These are phyloP conservation scores for Eledona agricola DNA, from an alignment of 2,888 invertebrate genomes.

Conservation along the genomic window DNA sequence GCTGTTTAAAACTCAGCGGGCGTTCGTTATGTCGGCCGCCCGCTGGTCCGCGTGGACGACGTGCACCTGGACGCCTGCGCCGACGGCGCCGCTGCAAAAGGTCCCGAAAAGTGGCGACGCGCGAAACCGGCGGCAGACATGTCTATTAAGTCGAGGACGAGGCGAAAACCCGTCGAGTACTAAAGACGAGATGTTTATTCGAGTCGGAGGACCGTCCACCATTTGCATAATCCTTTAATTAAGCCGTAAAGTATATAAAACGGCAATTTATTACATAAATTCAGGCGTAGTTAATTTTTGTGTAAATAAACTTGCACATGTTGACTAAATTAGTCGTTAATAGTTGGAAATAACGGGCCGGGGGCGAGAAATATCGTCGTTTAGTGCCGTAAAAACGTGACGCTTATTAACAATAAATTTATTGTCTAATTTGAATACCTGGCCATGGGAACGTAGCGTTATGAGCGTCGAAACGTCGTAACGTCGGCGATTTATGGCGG, in stretches of 20 bases:
- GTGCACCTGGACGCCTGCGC: conserved; percentile 35
- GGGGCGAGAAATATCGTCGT: conserved; percentile 39
- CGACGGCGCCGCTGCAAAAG: conserved; percentile 17
- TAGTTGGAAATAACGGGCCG: conserved; percentile 38
- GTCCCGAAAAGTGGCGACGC: too few species aligned
- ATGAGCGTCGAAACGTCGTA: conserved; percentile 23
- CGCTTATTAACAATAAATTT: conserved; percentile 39
- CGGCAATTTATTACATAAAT: conserved; percentile 41
- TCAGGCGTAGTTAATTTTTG: conserved; percentile 38
- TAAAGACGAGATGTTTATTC: conserved; percentile 28
- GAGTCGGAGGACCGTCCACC: conserved; percentile 29
- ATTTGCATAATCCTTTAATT: conserved; percentile 42
- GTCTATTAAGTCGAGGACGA: conserved; percentile 17
- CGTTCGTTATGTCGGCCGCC: conserved; percentile 56
- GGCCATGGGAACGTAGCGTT: conserved; percentile 29
- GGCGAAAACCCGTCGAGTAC: conserved; percentile 5
- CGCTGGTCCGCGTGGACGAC: conserved; percentile 45
- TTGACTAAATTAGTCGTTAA: conserved; percentile 40
- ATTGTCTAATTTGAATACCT: conserved; percentile 39
- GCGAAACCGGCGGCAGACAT: conserved; percentile 8
- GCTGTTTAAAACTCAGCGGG: conserved; percentile 59
- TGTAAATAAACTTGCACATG: conserved; percentile 39
- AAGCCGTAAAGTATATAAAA: conserved; percentile 42
- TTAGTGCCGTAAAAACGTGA: conserved; percentile 37
- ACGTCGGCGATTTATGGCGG: conserved; percentile 18